phyloP scores from a whole-genome alignment of 2,113 vertebrate species.

The Probosciger aterrimus region DNA sequence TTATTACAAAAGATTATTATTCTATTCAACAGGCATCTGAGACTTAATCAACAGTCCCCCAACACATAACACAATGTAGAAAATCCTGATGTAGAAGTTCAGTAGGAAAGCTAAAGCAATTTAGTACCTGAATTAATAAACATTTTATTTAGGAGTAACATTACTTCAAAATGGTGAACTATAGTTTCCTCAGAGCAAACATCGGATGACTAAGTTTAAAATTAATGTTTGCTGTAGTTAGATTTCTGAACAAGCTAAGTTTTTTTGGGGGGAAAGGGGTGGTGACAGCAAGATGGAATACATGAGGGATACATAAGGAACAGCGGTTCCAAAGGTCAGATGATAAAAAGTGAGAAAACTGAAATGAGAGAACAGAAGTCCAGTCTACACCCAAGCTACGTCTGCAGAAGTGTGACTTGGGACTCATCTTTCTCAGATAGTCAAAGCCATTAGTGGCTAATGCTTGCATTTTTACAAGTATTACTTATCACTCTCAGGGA shows the following conservation, averaged over 20 bases:
- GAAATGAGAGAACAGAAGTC: neutral
- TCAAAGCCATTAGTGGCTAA: neutral
- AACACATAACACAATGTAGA: neutral
- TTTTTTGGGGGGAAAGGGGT: accelerated
- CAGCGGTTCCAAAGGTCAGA: neutral
- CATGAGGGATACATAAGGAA: neutral
- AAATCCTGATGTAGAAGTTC: neutral
- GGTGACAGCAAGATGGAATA: neutral
- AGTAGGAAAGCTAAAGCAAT: neutral
- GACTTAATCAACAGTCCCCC: neutral
- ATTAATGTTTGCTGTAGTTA: neutral
- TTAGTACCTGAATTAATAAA: neutral
- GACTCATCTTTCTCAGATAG: neutral
- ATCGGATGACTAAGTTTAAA: neutral
- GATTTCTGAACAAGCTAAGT: neutral
- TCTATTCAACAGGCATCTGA: neutral
- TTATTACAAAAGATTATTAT: neutral
- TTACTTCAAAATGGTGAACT: neutral
- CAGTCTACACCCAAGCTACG: neutral
- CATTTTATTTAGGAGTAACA: neutral
- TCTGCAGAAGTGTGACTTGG: neutral
- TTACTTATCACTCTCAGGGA: neutral
- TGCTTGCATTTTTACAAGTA: neutral
- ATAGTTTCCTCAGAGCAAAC: neutral
- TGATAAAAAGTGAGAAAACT: neutral